Evolutionary conservation across 2,888 invertebrate genomes (phyloP).

Genomic region (Omphaloscelis lunosa): DNA sequence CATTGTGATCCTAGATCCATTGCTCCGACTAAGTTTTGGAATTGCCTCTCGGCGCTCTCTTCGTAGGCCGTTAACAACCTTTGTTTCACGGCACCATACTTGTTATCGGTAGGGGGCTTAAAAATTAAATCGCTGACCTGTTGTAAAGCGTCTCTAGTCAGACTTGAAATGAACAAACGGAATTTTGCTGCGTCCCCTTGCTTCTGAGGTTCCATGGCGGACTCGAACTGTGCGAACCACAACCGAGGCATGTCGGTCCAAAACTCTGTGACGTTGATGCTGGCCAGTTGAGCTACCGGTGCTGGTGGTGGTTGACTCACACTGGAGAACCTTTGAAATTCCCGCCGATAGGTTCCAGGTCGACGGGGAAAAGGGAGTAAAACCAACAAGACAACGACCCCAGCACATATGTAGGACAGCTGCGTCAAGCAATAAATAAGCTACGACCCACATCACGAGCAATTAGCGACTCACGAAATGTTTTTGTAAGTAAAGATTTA

Average conservation of each 20-base stretch:
- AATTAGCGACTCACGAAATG: background rate
- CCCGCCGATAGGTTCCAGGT: too few species aligned
- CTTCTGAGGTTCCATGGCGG: background rate
- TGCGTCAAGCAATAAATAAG: background rate
- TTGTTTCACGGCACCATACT: background rate
- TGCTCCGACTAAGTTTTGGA: background rate
- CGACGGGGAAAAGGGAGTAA: background rate
- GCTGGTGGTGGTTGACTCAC: too few species aligned
- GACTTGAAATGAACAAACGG: background rate
- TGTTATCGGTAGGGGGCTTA: background rate
- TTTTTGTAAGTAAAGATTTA: constrained; percentile 2
- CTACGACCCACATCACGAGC: background rate
- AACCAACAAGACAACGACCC: background rate
- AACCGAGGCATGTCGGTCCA: constrained; percentile 6
- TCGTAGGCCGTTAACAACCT: background rate
- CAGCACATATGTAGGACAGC: too few species aligned
- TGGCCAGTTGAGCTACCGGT: background rate
- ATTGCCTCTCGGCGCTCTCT: background rate
- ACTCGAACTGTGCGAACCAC: constrained; percentile 7
- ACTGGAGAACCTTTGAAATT: too few species aligned
- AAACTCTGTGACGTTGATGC: background rate
- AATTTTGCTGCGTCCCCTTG: background rate
- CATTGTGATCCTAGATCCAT: background rate
- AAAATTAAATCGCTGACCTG: background rate
- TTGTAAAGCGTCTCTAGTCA: background rate